Base-by-base conservation (phyloP, 2,113 vertebrate genomes). In the Actenoides hombroni region DNA sequence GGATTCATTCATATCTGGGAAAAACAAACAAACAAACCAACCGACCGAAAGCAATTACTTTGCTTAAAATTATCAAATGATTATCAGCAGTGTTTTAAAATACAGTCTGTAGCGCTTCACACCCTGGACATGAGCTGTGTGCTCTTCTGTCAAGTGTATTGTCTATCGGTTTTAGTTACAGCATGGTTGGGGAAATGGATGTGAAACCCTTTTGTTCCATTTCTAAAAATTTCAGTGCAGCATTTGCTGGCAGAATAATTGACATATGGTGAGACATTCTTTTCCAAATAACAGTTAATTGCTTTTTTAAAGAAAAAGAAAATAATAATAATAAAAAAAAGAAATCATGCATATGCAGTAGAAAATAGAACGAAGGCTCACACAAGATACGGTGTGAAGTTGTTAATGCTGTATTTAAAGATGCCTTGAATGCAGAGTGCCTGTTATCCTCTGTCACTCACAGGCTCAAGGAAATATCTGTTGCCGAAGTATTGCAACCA, bases 241-340 rank as follows among this genome's bases (percentile, higher is more conserved):
- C 96, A 97, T 93, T 96, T 94, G 86, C 95, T 92, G 70, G 48
- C 88, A 94, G 88, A 97, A 96, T 90, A 96, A 93, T 59, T 95
- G 92, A 90, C 96, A 97, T 97, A 96, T 90, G 96, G 97, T 40
- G 61, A 91, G 65, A 97, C 80, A 78, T 85, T 92, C 92, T 89
- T 95, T 91, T 35, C 83, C 90, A 95, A 96, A 94, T 97, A 96
- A 91, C 93, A 94, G 91, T 70, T 97, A 97, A 96, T 95, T 96
- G 82, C 65, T 88, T 96, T 86, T 88, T 88, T 48, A 48, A 48
- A 48, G 48, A 48, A 51, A 51, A 51, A 46, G 8, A 51, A 6
- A 40, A 63, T 25, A 13, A 69, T 37, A 46, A 48, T n/a, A 57
- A 61, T n/a, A 8, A 6, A 54, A 54, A 5, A 60, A 57, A 77